Evolutionary conservation across 2,797 vertebrate species (phyloP).

Genomic region (Sebastes oblongus): DNA sequence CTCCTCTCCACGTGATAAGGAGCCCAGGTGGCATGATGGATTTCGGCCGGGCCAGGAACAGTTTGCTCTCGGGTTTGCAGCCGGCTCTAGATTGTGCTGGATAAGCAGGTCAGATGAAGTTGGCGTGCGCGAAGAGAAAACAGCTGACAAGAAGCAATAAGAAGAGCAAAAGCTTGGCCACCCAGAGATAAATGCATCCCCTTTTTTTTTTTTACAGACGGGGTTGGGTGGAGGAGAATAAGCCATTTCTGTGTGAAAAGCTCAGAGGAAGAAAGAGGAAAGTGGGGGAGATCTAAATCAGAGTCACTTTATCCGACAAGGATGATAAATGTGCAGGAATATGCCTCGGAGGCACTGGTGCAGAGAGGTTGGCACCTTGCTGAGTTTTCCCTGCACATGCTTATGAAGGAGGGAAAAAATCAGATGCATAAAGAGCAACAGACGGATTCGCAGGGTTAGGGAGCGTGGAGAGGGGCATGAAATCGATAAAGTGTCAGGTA

Average conservation of each 20-base stretch:
- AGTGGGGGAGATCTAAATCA: slow-evolving; percentile 44
- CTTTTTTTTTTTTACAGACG: not conserved
- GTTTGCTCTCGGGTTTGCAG: slow-evolving; percentile 42
- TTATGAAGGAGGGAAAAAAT: slow-evolving; percentile 14
- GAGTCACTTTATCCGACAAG: slow-evolving; percentile 61
- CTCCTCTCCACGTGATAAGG: slow-evolving; percentile 42
- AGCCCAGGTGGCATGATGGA: slow-evolving; percentile 59
- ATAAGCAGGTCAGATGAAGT: slow-evolving; percentile 66
- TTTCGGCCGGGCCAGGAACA: slow-evolving; percentile 42
- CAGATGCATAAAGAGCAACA: slow-evolving; percentile 34
- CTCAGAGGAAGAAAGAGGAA: slow-evolving; percentile 37
- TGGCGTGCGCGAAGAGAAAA: slow-evolving; percentile 38
- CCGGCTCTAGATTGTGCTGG: slow-evolving; percentile 46
- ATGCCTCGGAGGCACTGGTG: slow-evolving; percentile 28
- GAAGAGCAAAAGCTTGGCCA: slow-evolving; percentile 37
- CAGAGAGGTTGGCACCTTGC: slow-evolving; percentile 45
- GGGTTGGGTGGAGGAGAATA: slow-evolving; percentile 11
- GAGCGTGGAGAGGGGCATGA: not conserved
- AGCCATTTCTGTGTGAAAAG: slow-evolving; percentile 54
- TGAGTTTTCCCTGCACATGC: slow-evolving; percentile 32
- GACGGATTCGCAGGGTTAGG: not conserved
- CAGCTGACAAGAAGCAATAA: slow-evolving; percentile 64
- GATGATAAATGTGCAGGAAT: slow-evolving; percentile 66
- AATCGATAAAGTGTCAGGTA: slow-evolving; percentile 12
- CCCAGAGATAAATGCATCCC: slow-evolving; percentile 45